These are phyloP conservation scores for Pemphredon lugubris DNA, from an alignment of 2,888 invertebrate species.

Conservation along the genomic window DNA sequence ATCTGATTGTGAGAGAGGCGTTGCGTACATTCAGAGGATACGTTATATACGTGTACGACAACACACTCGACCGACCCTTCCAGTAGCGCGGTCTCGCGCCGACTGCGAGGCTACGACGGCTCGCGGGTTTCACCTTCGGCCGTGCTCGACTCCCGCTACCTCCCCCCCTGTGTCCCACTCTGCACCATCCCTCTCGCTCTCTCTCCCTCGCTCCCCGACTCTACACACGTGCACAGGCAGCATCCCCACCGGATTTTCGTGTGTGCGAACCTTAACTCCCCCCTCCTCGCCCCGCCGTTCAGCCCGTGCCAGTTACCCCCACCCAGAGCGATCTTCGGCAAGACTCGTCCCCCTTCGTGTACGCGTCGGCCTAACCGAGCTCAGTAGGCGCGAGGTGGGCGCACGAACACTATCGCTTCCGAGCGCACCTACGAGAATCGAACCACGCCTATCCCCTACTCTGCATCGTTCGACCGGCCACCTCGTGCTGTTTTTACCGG, in stretches of 20 bases:
- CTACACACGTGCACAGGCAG: conserved; percentile 58
- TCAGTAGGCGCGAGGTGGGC: conserved; percentile 73
- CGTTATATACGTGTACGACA: conserved; percentile 51
- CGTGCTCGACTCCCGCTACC: conserved; percentile 71
- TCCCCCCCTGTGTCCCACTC: conserved; percentile 35
- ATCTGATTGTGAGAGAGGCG: conserved; percentile 47
- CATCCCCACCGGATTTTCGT: conserved; percentile 61
- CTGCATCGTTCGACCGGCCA: conserved; percentile 62
- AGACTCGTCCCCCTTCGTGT: conserved; percentile 61
- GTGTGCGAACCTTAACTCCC: conserved; percentile 60
- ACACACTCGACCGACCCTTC: conserved; percentile 69
- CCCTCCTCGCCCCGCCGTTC: conserved; percentile 40
- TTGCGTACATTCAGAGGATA: no score
- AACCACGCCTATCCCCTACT: conserved; percentile 76
- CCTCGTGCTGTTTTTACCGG: conserved; percentile 67
- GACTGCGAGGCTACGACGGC: conserved; percentile 74
- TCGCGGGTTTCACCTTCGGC: conserved; percentile 70
- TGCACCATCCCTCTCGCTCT: conserved; percentile 68
- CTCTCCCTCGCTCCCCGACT: conserved; percentile 36
- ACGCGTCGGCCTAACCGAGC: conserved; percentile 58
- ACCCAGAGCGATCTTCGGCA: conserved; percentile 41
- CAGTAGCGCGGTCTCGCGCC: conserved; percentile 81
- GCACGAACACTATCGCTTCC: conserved; percentile 67
- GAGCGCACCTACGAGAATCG: conserved; percentile 65
- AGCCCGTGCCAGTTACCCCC: conserved; percentile 61